Percentiles rank a stretch among this genome's conserved stretches.
phyloP scores from a whole-genome alignment of 2,797 vertebrate species.

The Anguilla marmorata region DNA sequence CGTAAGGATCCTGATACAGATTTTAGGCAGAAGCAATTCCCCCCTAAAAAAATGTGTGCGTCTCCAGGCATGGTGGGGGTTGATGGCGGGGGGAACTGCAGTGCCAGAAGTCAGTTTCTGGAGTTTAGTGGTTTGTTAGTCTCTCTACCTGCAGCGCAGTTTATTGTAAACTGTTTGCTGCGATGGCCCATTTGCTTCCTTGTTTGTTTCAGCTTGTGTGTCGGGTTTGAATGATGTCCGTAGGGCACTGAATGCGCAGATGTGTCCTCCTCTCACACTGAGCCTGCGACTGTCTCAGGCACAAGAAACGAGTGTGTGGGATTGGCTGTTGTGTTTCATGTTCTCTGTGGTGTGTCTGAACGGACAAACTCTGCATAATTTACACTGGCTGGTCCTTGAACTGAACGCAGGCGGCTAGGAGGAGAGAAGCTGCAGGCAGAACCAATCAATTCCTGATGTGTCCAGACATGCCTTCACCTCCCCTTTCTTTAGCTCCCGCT shows the following conservation, averaged over 20 bases:
- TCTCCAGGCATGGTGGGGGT: neutral
- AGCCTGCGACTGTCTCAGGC: neutral
- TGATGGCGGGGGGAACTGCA: neutral
- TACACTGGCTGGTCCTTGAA: neutral
- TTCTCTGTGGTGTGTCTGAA: neutral
- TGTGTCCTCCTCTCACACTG: neutral
- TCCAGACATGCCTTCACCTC: neutral
- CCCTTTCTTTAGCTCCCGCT: neutral
- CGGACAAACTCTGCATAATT: neutral
- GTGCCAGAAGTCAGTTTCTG: neutral
- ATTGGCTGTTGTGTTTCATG: neutral
- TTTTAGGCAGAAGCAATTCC: neutral
- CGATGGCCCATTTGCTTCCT: constrained; percentile 16
- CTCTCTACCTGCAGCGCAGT: neutral
- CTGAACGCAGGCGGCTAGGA: neutral
- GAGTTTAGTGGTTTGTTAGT: neutral
- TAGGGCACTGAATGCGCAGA: neutral
- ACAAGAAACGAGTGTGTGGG: neutral
- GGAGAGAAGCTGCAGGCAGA: neutral
- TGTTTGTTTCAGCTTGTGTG: constrained; percentile 5
- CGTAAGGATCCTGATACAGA: constrained; percentile 49
- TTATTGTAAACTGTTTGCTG: constrained; percentile 3
- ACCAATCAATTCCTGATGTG: neutral
- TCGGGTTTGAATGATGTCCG: constrained; percentile 24
- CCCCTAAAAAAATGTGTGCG: neutral